Evolutionary conservation across 2,888 invertebrate species (phyloP).

Genomic region (Odontocerum albicorne): DNA sequence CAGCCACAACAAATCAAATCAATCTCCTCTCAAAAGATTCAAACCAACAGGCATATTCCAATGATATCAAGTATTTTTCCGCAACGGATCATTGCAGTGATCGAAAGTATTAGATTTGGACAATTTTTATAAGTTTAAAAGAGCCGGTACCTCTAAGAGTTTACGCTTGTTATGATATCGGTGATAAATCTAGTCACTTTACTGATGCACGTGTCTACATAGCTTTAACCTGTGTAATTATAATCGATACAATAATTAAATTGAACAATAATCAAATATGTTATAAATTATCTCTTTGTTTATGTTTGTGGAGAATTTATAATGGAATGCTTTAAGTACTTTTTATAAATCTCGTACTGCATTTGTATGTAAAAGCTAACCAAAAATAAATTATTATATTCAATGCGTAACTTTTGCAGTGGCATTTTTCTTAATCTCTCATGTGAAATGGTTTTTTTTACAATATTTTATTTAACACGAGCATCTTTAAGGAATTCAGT

Average conservation of each 20-base stretch:
- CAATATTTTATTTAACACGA: not conserved
- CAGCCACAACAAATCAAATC: conserved; percentile 3
- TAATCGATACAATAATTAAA: conserved; percentile 31
- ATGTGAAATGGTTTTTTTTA: not conserved
- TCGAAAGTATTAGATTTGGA: conserved; percentile 45
- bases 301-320: not conserved
- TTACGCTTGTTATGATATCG: conserved; percentile 17
- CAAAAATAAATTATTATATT: too few relatives aligned
- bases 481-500: not conserved
- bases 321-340: too few relatives aligned
- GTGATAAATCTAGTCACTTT: conserved; percentile 53
- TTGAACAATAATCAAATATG: conserved; percentile 19
- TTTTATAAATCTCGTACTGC: too few relatives aligned
- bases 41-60: conserved; percentile 20
- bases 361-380: not conserved
- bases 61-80: conserved; percentile 18
- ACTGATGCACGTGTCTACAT: conserved; percentile 53
- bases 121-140: conserved; percentile 15
- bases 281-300: conserved; percentile 12
- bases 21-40: conserved; percentile 20
- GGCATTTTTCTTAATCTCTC: not conserved
- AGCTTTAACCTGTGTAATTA: conserved; percentile 36
- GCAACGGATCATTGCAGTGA: conserved; percentile 60
- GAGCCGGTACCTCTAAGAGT: not conserved
- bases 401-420: not conserved